These are phyloP conservation scores for Melitaea athalia DNA, from an alignment of 2,888 invertebrate genomes.

Conservation along the genomic window DNA sequence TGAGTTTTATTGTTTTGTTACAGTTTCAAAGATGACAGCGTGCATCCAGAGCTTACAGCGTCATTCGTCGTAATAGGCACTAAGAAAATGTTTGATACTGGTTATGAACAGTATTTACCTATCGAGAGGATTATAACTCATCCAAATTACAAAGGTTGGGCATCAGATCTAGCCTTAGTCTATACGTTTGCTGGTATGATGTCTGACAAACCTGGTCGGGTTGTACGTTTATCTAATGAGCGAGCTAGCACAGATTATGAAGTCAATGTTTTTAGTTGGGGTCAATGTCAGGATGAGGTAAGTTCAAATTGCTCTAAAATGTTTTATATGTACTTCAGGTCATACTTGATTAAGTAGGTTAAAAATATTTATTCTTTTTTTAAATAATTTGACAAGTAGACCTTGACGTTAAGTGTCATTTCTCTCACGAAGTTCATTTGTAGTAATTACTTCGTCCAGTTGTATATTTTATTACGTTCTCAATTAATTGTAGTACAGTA, in stretches of 20 bases:
- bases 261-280: slow-evolving; percentile 62
- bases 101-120: slow-evolving; percentile 65
- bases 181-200: slow-evolving; percentile 63
- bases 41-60: slow-evolving; percentile 55
- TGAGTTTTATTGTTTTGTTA: neutral
- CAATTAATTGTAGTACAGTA: too few species aligned
- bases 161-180: slow-evolving; percentile 59
- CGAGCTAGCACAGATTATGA: slow-evolving; percentile 51
- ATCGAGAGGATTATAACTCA: slow-evolving; percentile 61
- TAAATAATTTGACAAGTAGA: too few species aligned
- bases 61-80: slow-evolving; percentile 66
- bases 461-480: too few species aligned
- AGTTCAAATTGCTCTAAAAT: neutral
- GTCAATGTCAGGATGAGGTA: slow-evolving; percentile 42
- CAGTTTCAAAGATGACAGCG: slow-evolving; percentile 36
- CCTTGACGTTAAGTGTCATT: too few species aligned
- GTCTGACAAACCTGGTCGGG: slow-evolving; percentile 56
- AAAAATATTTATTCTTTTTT: too few species aligned
- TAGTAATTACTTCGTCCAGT: too few species aligned
- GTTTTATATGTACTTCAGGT: too few species aligned
- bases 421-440: too few species aligned
- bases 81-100: slow-evolving; percentile 59
- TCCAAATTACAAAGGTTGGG: slow-evolving; percentile 55
- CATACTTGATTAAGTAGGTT: too few species aligned
- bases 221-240: slow-evolving; percentile 53